A percentile compares a stretch with the other conserved stretches of the same genome.
These are phyloP conservation scores for Atta texana DNA, from an alignment of 1,140 invertebrate genomes.

Conservation along the genomic window DNA sequence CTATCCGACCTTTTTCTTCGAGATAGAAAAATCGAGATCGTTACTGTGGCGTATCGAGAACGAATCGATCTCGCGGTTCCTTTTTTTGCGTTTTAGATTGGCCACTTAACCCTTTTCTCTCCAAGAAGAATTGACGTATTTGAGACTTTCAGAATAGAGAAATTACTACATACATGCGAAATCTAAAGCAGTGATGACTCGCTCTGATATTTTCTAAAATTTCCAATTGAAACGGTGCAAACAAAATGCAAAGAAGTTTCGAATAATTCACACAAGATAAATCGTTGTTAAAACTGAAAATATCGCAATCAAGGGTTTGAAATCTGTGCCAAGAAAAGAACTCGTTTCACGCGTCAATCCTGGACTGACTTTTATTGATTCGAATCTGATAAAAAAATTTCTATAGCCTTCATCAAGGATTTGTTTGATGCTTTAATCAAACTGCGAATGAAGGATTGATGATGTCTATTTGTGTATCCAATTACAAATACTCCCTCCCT, in stretches of 20 bases:
- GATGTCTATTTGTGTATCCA: neutral
- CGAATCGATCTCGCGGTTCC: constrained; percentile 52
- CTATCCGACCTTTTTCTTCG: constrained; percentile 46
- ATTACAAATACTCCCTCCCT: neutral
- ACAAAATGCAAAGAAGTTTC: constrained; percentile 20
- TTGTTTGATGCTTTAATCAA: constrained; percentile 41
- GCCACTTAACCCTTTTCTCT: constrained; percentile 47
- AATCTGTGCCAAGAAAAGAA: constrained; percentile 34
- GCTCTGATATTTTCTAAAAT: neutral
- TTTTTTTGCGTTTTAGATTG: constrained; percentile 40
- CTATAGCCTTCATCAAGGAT: constrained; percentile 37
- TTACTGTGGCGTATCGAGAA: constrained; percentile 56
- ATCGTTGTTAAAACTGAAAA: constrained; percentile 44
- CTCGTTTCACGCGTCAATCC: constrained; percentile 24
- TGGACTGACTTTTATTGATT: constrained; percentile 41
- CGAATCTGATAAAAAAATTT: constrained; percentile 9
- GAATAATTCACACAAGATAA: constrained; percentile 8
- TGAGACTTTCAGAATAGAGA: constrained; percentile 36
- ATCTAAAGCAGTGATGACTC: constrained; percentile 32
- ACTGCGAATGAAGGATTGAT: constrained; percentile 38
- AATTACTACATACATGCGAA: constrained; percentile 19
- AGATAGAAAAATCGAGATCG: constrained; percentile 57
- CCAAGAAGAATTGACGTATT: constrained; percentile 41
- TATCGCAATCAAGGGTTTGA: constrained; percentile 32
- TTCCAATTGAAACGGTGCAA: constrained; percentile 6